Conservation (phyloP, 2,888 invertebrate genomes). For the Cataglyphis cursor region DNA sequence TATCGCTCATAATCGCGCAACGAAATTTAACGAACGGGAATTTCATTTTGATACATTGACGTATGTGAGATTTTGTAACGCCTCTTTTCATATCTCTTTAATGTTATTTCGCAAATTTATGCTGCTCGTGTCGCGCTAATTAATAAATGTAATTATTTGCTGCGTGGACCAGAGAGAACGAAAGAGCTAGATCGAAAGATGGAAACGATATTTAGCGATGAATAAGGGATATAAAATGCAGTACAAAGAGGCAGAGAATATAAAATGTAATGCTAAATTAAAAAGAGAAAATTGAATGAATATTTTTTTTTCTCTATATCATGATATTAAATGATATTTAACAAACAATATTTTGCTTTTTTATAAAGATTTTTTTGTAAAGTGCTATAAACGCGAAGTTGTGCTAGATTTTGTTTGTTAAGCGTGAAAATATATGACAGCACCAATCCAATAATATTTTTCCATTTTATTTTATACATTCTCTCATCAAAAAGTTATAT, state of each 20-base stretch:
- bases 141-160: conserved; percentile 27
- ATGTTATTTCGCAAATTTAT: not conserved
- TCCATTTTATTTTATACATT: not conserved
- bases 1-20: not conserved
- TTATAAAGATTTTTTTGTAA: conserved; percentile 28
- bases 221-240: not conserved
- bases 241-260: not conserved
- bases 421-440: conserved; percentile 24
- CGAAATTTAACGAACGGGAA: not conserved
- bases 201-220: not conserved
- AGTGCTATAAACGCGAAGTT: conserved; percentile 36
- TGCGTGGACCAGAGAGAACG: conserved; percentile 11
- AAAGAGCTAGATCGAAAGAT: not conserved
- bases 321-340: not conserved
- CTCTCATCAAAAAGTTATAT: not conserved
- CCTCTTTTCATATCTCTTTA: not conserved
- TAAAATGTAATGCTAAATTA: not conserved
- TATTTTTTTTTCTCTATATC: not conserved
- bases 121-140: not conserved
- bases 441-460: not conserved
- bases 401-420: conserved; percentile 24
- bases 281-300: not conserved
- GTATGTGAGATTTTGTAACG: not conserved
- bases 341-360: not conserved
- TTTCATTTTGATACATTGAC: conserved; percentile 18